Base-by-base conservation (phyloP, 1,140 invertebrate genomes). In the Sarcophaga bullata region DNA sequence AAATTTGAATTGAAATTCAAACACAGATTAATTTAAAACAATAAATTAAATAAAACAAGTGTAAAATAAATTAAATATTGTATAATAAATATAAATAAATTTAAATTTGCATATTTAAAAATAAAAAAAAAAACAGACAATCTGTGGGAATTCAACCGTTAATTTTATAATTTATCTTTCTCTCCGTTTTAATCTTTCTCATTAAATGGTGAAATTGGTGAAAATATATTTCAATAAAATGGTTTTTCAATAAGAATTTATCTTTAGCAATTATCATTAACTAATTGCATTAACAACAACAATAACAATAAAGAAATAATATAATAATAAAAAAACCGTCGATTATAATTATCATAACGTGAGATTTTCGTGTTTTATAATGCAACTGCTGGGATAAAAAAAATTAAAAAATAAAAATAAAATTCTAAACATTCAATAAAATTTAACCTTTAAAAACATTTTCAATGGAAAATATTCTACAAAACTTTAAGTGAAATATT, bases 361-460 rank as follows among this genome's bases (percentile, higher is more conserved):
- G 62, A 68, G 62, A 68, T 68, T 68, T 68, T 19, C 62, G 62
- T 68, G 62, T 68, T 68, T 68, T 68, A 68, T 25, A 25, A 68
- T 25, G 17, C 25, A 68, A 68, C 54, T 58, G 54, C 15, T 58
- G n/a, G n/a, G n/a, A n/a, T n/a, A n/a, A n/a, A n/a, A n/a, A n/a
- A n/a, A n/a, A n/a, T n/a, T n/a, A n/a, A n/a, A 58, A 58, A 13
- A 37, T 37, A 37, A 37, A 37, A 37, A 37, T 37, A 2, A 37
- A 37, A 37, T 2, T 37, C 25, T 37, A 58, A 58, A 58, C 13
- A n/a, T 7, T n/a, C 3, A n/a, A 9, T 9, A 68, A 68, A 68
- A 62, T 7, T 11, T 68, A 68, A 68, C 62, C 62, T 68, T 68
- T 19, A 68, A 68, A 37, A 68, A 68, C 17, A 8, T 68, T 68